phyloP scores from a whole-genome alignment of 2,888 invertebrate species.

The Drosophila paranaensis region DNA sequence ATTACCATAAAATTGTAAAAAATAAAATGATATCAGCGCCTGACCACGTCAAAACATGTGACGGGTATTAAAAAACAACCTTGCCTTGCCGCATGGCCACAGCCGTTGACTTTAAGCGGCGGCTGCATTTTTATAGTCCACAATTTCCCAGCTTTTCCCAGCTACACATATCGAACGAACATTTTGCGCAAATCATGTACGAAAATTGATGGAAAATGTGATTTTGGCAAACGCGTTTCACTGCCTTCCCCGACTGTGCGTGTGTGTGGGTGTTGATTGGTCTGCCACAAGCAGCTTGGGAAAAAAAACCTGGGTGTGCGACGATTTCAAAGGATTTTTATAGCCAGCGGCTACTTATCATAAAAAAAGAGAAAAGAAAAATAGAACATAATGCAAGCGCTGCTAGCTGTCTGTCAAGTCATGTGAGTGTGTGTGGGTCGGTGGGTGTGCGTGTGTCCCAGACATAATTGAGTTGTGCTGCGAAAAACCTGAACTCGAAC shows the following conservation, averaged over 20 bases:
- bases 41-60: constrained; percentile 77
- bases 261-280: constrained; percentile 69
- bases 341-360: constrained; percentile 81
- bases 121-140: constrained; percentile 55
- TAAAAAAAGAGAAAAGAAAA: constrained; percentile 51
- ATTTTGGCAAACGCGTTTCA: constrained; percentile 55
- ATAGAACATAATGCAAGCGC: constrained; percentile 60
- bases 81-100: constrained; percentile 34
- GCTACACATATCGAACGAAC: constrained; percentile 42
- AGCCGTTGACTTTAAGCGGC: constrained; percentile 68
- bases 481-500: constrained; percentile 42
- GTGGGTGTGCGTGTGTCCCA: constrained; percentile 45
- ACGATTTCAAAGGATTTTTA: constrained; percentile 76
- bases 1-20: constrained; percentile 76
- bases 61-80: constrained; percentile 73
- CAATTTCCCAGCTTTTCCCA: constrained; percentile 7
- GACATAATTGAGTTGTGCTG: constrained; percentile 76
- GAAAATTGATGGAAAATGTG: constrained; percentile 81
- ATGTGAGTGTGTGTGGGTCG: constrained; percentile 69
- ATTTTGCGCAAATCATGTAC: constrained; percentile 78
- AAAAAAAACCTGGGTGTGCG: constrained; percentile 27
- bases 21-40: constrained; percentile 45
- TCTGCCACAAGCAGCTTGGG: constrained; percentile 56
- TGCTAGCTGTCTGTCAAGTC: constrained; percentile 71
- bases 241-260: background rate